Conservation (phyloP, 2,113 vertebrate genomes). For the Aspidoscelis tigris region DNA sequence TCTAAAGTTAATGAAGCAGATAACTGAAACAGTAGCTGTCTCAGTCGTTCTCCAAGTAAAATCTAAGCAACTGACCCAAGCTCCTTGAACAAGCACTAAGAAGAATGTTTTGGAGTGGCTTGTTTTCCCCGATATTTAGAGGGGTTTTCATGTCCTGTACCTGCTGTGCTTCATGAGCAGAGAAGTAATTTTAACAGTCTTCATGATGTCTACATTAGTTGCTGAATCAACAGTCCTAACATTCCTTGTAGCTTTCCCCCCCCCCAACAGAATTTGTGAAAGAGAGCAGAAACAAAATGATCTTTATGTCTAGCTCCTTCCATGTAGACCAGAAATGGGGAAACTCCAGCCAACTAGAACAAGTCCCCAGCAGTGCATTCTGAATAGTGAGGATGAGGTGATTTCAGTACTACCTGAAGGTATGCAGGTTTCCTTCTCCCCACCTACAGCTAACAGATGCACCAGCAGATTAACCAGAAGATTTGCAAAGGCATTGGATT, state of each 20-base stretch:
- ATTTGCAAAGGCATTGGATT: not conserved
- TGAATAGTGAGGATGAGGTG: not conserved
- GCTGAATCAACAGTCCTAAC: constrained; percentile 20
- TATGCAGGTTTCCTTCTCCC: not conserved
- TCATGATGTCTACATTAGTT: constrained; percentile 41
- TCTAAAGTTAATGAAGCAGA: constrained; percentile 73
- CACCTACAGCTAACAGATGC: not conserved
- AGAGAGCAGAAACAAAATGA: constrained; percentile 14
- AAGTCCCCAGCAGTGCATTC: not conserved
- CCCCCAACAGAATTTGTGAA: constrained; percentile 3
- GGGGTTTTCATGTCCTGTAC: not conserved
- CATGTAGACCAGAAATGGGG: not conserved
- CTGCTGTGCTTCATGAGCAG: constrained; percentile 15
- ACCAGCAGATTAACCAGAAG: not conserved
- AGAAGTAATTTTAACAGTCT: not conserved
- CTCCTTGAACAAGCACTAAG: constrained; percentile 45
- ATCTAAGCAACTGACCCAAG: constrained; percentile 50
- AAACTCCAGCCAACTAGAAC: not conserved
- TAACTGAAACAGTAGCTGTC: constrained; percentile 64
- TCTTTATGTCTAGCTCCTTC: not conserved
- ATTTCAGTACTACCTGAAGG: not conserved
- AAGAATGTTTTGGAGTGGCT: constrained; percentile 7
- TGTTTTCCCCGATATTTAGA: constrained; percentile 4
- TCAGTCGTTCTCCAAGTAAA: constrained; percentile 57
- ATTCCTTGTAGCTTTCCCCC: not conserved